phyloP scores from a whole-genome alignment of 2,797 vertebrate genomes.

The Alectoris magna region DNA sequence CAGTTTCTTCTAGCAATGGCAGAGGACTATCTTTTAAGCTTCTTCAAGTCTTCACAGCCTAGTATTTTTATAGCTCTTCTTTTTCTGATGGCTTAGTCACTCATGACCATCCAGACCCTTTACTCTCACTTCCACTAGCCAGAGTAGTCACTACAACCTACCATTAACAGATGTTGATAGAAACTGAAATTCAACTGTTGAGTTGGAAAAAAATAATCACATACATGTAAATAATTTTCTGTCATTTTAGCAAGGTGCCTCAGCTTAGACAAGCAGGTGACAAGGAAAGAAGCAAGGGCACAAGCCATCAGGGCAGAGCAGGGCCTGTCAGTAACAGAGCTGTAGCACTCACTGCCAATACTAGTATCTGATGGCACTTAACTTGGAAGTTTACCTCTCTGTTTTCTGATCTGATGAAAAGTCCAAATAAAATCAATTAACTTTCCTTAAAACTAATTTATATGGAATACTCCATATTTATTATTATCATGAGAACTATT shows the following conservation, averaged over 20 bases:
- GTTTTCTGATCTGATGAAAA: background rate
- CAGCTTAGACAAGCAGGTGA: background rate
- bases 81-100: background rate
- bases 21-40: background rate
- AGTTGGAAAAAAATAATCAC: background rate
- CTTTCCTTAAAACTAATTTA: slow-evolving; percentile 14
- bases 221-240: background rate
- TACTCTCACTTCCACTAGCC: background rate
- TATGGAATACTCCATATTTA: background rate
- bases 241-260: background rate
- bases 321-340: background rate
- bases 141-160: background rate
- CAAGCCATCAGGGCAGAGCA: rapidly evolving
- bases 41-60: background rate
- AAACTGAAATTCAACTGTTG: background rate
- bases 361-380: background rate
- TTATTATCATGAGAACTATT: too few species aligned
- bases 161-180: background rate
- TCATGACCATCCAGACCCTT: background rate
- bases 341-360: background rate
- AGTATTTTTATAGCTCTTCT: background rate
- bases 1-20: background rate
- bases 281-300: background rate
- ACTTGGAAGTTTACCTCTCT: background rate
- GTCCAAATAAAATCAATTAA: background rate